phyloP scores from a whole-genome alignment of 2,888 invertebrate species.

The Drosophila tanythrix region DNA sequence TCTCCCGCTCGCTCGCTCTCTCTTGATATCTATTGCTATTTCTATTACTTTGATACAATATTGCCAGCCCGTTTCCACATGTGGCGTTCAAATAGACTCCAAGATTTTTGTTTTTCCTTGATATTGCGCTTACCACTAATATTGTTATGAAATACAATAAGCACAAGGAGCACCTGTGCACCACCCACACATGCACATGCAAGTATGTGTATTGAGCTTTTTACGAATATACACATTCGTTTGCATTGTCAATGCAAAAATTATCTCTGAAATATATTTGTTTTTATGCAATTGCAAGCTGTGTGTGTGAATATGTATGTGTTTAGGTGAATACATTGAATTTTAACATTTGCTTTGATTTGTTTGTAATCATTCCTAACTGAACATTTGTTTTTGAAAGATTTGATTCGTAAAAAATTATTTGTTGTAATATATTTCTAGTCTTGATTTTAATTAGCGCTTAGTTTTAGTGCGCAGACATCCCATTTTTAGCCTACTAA shows the following conservation, averaged over 20 bases:
- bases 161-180: constrained; percentile 13
- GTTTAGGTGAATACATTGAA: not conserved
- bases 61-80: constrained; percentile 46
- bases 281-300: not conserved
- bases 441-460: not conserved
- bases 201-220: not conserved
- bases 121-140: constrained; percentile 15
- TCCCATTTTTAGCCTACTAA: not conserved
- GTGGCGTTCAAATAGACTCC: constrained; percentile 42
- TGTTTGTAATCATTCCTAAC: not conserved
- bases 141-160: constrained; percentile 30
- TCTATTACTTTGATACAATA: constrained; percentile 37
- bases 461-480: not conserved
- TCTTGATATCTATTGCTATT: constrained; percentile 41
- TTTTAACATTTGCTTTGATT: not conserved
- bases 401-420: not conserved
- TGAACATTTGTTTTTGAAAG: not conserved
- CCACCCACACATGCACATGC: not conserved
- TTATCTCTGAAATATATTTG: not conserved
- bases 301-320: not conserved
- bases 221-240: not conserved
- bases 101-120: constrained; percentile 31
- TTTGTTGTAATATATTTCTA: not conserved
- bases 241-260: not conserved
- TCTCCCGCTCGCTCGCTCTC: constrained; percentile 17